Evolutionary conservation across 2,113 vertebrate genomes (phyloP), one percentile per base, ranked within the genome.

Genomic region (Neopipo cinnamomea): DNA sequence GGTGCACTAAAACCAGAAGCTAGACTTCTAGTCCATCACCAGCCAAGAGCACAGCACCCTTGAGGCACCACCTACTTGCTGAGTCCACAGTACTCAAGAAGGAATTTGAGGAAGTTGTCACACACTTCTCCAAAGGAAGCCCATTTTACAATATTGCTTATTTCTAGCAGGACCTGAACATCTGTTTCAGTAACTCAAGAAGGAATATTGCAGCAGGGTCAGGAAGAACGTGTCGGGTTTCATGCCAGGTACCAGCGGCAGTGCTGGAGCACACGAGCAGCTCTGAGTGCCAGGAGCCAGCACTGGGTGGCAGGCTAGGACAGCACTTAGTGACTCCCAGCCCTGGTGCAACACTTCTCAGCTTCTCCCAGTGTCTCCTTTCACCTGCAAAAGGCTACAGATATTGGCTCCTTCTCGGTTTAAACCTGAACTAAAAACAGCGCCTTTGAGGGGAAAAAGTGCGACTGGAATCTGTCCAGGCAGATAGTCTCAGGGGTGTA

Each of bases 281-380:
- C 49, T 86, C 75, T 14, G 58, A 94, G 53, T 95, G 81, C 95
- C 56, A 72, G 56, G 76, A 95, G 66, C 91, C 55, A 94, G 96
- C 98, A 95, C 95, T 93, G 98, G 98, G 97, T 98, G 98, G 98
- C 98, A 98, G 94, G 86, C 88, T 70, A 97, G 96, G 95, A 97
- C 85, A 98, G 96, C 56, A 35, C 53, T 93, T 97, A 91, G 39
- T 80, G 85, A 72, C 84, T 93, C 24, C n/a, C 11, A 33, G 83
- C 79, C 72, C 65, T 23, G 59, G 80, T 71, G 81, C 46, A n/a
- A 24, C 56, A 44, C 35, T 85, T 67, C 89, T 30, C 77, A 63
- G 68, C 65, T 91, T 95, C 94, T 89, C 74, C 58, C 56, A 30
- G 66, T 87, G 85, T 90, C 78, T 84, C 77, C 50, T 93, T 88